These are phyloP conservation scores for Urosaurus nigricauda DNA, from an alignment of 2,797 vertebrate genomes.

Conservation along the genomic window DNA sequence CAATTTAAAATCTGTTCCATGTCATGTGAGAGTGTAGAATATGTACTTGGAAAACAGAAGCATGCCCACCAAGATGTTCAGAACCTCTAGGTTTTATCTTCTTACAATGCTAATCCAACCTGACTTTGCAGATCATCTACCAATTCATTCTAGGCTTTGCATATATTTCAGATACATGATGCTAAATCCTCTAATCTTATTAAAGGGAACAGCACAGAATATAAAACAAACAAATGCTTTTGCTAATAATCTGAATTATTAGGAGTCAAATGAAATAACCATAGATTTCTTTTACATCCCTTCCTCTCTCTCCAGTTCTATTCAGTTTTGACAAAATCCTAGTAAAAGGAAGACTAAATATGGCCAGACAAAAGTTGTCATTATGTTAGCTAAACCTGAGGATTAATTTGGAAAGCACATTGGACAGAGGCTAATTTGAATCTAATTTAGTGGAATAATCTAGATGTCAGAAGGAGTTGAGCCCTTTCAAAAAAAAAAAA, in stretches of 20 bases:
- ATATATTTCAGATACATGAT: constrained; percentile 43
- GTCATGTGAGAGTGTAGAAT: constrained; percentile 30
- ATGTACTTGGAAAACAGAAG: constrained; percentile 27
- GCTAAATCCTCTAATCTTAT: constrained; percentile 59
- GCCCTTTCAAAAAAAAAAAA: not conserved
- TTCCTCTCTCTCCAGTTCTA: not conserved
- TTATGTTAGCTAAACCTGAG: constrained; percentile 1
- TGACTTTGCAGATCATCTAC: constrained; percentile 47
- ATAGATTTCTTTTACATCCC: constrained; percentile 7
- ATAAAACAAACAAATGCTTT: constrained; percentile 49
- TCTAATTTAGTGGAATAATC: constrained; percentile 13
- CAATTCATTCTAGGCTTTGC: constrained; percentile 56
- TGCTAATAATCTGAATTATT: constrained; percentile 39
- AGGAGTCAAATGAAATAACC: constrained; percentile 51
- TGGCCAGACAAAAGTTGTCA: not conserved
- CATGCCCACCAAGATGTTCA: constrained; percentile 8
- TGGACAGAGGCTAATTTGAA: constrained; percentile 16
- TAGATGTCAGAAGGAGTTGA: not conserved
- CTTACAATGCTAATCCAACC: constrained; percentile 23
- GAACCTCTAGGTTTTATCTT: constrained; percentile 15
- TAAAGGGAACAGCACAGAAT: constrained; percentile 48
- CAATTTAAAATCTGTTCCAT: constrained; percentile 10
- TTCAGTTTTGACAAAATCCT: constrained; percentile 8
- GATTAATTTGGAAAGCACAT: not conserved
- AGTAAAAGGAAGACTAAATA: not conserved